Percentiles rank a stretch among this genome's conserved stretches.
Conservation (phyloP, 2,888 invertebrate species). For the Dryobota labecula region DNA sequence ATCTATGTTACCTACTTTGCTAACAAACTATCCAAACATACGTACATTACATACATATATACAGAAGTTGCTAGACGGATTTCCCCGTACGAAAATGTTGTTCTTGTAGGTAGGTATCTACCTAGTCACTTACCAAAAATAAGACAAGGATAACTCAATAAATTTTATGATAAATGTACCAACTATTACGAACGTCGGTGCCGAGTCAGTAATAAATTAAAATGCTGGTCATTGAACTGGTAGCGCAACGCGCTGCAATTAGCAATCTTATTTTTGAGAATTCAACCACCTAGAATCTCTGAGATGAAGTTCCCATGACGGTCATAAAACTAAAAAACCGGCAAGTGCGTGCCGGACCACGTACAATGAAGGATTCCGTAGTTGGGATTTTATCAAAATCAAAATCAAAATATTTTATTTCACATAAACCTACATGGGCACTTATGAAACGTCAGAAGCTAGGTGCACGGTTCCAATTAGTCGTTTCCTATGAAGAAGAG, state of each 20-base stretch:
- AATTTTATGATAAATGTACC: background rate
- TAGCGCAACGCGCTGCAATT: background rate
- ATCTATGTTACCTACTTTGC: no score
- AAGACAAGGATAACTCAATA: conserved; percentile 23
- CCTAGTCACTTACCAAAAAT: background rate
- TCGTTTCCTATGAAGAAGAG: no score
- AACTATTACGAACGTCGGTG: background rate
- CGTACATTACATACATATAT: no score
- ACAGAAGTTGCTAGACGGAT: no score
- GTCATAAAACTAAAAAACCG: background rate
- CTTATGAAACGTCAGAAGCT: no score
- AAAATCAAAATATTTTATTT: no score
- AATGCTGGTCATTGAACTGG: conserved; percentile 2
- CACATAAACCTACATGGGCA: no score
- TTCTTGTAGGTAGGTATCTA: background rate
- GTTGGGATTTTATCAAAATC: no score
- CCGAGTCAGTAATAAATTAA: background rate
- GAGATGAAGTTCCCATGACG: background rate
- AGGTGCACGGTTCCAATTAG: no score
- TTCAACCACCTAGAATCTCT: background rate
- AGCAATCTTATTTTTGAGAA: background rate
- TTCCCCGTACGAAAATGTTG: conserved; percentile 16
- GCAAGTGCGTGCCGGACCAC: no score
- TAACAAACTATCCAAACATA: no score
- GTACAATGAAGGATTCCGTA: no score